These are phyloP conservation scores for Peromyscus attwateri DNA, from an alignment of 2,797 vertebrate species.

Conservation along the genomic window DNA sequence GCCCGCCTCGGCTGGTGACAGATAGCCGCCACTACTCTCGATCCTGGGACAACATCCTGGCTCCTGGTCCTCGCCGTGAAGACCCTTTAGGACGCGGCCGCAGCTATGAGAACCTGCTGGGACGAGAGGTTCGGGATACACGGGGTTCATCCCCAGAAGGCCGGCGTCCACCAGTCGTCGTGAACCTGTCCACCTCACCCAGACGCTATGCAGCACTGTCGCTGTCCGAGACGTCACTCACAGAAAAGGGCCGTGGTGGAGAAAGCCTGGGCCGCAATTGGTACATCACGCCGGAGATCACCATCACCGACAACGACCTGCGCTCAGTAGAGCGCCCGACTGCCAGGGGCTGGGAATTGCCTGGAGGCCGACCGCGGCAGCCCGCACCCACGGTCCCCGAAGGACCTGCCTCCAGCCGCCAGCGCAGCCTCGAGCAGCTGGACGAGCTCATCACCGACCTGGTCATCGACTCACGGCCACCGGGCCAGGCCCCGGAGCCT, in stretches of 20 bases:
- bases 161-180: slow-evolving; percentile 93
- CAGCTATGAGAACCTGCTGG: slow-evolving; percentile 96
- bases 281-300: slow-evolving; percentile 98
- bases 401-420: slow-evolving; percentile 90
- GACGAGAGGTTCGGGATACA: slow-evolving; percentile 87
- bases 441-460: slow-evolving; percentile 97
- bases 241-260: slow-evolving; percentile 91
- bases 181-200: slow-evolving; percentile 97
- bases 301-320: slow-evolving; percentile 98
- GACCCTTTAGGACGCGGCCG: slow-evolving; percentile 93
- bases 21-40: slow-evolving; percentile 95
- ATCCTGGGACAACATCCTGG: slow-evolving; percentile 98
- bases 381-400: slow-evolving; percentile 73
- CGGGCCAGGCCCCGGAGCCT: slow-evolving; percentile 88
- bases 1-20: slow-evolving; percentile 91
- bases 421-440: slow-evolving; percentile 97
- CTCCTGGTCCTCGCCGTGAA: slow-evolving; percentile 90
- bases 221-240: slow-evolving; percentile 95
- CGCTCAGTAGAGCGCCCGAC: slow-evolving; percentile 90
- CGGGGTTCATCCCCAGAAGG: slow-evolving; percentile 90
- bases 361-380: slow-evolving; percentile 64
- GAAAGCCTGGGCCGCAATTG: slow-evolving; percentile 91
- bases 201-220: slow-evolving; percentile 97
- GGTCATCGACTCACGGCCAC: slow-evolving; percentile 96
- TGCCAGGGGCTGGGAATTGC: slow-evolving; percentile 85